Conservation (phyloP, 2,113 vertebrate species). For the Mastomys natalensis region DNA sequence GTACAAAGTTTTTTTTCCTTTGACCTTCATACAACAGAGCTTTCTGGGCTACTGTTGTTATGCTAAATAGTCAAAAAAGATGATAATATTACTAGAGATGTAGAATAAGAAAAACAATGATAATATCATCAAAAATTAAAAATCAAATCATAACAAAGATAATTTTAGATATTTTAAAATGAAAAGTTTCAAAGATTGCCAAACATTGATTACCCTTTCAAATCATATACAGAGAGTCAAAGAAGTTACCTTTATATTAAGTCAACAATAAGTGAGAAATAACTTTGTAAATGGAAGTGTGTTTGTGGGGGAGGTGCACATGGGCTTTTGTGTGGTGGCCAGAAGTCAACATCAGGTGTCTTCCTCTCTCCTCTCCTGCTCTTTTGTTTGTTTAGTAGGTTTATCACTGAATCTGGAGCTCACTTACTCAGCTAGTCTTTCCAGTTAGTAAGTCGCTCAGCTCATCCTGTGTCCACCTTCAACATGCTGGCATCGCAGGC, state of each 20-base stretch:
- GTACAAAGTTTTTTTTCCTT: background rate
- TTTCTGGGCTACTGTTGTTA: constrained; percentile 2
- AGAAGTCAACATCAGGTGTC: background rate
- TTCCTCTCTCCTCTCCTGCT: no score
- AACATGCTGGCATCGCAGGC: background rate
- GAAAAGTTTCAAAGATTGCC: background rate
- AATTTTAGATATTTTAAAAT: constrained; percentile 29
- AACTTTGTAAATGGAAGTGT: background rate
- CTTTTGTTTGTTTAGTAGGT: background rate
- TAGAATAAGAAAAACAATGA: constrained; percentile 17
- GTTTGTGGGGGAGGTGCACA: background rate
- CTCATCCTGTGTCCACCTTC: background rate
- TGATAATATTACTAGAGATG: background rate
- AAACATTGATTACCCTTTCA: background rate
- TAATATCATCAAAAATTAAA: constrained; percentile 16
- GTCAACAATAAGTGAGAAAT: background rate
- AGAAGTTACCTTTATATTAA: constrained; percentile 22
- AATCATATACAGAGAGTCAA: background rate
- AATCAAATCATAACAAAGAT: background rate
- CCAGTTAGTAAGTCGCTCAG: background rate
- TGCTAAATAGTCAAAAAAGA: background rate
- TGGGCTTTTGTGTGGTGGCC: background rate
- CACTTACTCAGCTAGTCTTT: background rate
- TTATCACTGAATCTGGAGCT: background rate
- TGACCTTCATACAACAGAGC: background rate